Conservation (phyloP, 2,113 vertebrate genomes). For the Eleginops maclovinus region DNA sequence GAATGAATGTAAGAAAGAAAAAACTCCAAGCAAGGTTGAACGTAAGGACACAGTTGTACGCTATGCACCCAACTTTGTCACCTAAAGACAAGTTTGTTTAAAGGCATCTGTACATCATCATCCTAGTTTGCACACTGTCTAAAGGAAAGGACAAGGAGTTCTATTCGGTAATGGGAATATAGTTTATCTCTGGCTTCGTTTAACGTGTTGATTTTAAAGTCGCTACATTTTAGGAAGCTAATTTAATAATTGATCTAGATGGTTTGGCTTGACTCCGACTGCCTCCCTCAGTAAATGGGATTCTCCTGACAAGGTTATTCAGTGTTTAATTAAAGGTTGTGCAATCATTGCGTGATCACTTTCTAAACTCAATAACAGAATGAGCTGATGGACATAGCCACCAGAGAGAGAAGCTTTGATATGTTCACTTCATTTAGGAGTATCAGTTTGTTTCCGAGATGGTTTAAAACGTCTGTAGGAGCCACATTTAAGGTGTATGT, state of each 20-base stretch:
- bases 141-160: background rate
- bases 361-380: constrained; percentile 7
- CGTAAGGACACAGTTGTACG: constrained; percentile 6
- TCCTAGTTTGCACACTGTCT: background rate
- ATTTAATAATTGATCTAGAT: constrained; percentile 34
- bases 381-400: background rate
- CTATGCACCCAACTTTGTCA: background rate
- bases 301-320: constrained; percentile 24
- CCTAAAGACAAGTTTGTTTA: constrained; percentile 11
- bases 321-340: constrained; percentile 23
- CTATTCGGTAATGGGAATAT: background rate
- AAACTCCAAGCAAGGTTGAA: constrained; percentile 20
- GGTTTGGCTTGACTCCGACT: constrained; percentile 3
- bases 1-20: constrained; percentile 11
- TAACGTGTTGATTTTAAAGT: constrained; percentile 1
- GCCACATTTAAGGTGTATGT: too few relatives aligned
- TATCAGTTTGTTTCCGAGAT: background rate
- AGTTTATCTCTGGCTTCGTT: background rate
- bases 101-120: background rate
- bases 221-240: constrained; percentile 16
- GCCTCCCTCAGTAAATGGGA: constrained; percentile 13
- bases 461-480: background rate
- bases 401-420: background rate
- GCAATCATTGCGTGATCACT: constrained; percentile 17
- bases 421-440: background rate